Percentiles rank a stretch among this genome's conserved stretches.
phyloP scores from a whole-genome alignment of 1,140 invertebrate species.

The Caenorhabditis brenneri region DNA sequence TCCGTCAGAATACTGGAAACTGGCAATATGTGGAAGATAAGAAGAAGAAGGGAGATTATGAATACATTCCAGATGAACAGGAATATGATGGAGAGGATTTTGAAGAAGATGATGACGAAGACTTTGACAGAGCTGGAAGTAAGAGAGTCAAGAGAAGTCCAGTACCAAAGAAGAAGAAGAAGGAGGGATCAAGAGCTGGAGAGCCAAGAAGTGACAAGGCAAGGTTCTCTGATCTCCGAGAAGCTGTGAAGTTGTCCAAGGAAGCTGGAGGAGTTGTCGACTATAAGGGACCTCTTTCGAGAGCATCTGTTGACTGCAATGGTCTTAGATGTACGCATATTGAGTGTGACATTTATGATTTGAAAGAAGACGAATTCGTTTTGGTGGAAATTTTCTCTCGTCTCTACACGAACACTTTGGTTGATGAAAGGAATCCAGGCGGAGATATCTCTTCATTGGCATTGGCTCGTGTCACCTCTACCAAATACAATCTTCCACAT shows the following conservation, averaged over 20 bases:
- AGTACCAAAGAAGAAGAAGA: slow-evolving; percentile 50
- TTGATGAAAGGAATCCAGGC: slow-evolving; percentile 63
- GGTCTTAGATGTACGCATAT: slow-evolving; percentile 69
- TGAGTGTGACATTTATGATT: slow-evolving; percentile 66
- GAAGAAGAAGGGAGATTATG: slow-evolving; percentile 46
- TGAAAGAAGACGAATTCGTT: slow-evolving; percentile 66
- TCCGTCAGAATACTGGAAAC: background rate
- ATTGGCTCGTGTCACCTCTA: slow-evolving; percentile 63
- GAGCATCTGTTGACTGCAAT: slow-evolving; percentile 63
- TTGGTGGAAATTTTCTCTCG: slow-evolving; percentile 67
- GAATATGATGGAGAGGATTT: slow-evolving; percentile 47
- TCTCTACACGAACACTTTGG: slow-evolving; percentile 69
- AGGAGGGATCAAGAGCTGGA: slow-evolving; percentile 1
- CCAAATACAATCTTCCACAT: slow-evolving; percentile 64
- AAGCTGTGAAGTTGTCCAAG: slow-evolving; percentile 65
- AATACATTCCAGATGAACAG: slow-evolving; percentile 53
- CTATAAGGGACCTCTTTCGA: slow-evolving; percentile 61
- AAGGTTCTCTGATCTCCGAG: slow-evolving; percentile 55
- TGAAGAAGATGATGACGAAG: slow-evolving; percentile 48
- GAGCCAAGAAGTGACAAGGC: slow-evolving; percentile 43
- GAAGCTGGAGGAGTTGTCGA: slow-evolving; percentile 62
- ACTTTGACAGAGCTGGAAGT: slow-evolving; percentile 44
- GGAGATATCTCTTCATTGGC: slow-evolving; percentile 68
- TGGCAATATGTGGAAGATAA: slow-evolving; percentile 46
- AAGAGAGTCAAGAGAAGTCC: slow-evolving; percentile 44